Evolutionary conservation across 2,797 vertebrate genomes (phyloP), one percentile per base, ranked within the genome.

Genomic region (Urosaurus nigricauda): DNA sequence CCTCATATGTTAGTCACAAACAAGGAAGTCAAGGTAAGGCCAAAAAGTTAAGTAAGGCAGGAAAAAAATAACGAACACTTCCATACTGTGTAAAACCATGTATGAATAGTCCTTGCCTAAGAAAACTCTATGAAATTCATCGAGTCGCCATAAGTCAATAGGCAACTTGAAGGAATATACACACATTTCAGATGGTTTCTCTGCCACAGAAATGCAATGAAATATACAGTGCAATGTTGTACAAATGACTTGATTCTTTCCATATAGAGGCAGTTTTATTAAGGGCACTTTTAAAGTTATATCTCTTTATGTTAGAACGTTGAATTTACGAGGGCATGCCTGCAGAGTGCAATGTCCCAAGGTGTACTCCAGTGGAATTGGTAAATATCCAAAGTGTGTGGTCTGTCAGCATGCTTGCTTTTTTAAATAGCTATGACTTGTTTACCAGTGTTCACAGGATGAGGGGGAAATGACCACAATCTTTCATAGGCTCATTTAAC

Each of bases 351-450:
- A 78, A 74, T 37, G 73, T 26, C 70, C 51, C 70, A 74, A 73
- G n/a, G 19, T 73, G 32, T 86, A 65, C 56, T 43, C 56, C 29
- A 43, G 56, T 58, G 73, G 84, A 37, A 77, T 77, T 77, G 43
- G 73, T 85, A 85, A 85, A 74, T 85, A 58, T 74, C 71, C 71
- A 75, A 75, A 75, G 84, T 65, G 84, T 65, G 84, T 78, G 84
- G 84, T 86, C 84, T 86, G 74, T 78, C 84, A 78, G 40, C 56
- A 32, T 86, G 40, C 60, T 65, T 78, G 29, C 74, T 86, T 86
- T 86, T 77, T 58, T 78, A 43, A n/a, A 86, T 43, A 65, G 56
- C 74, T 35, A 29, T 47, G 37, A 47, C 84, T 78, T 78, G 58
- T 77, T 86, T 75, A 65, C 74, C 74, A 78, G 58, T 78, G 29